Percentiles rank a stretch among this genome's conserved stretches.
These are phyloP conservation scores for Ypsolopha sequella DNA, from an alignment of 2,888 invertebrate species.

Conservation along the genomic window DNA sequence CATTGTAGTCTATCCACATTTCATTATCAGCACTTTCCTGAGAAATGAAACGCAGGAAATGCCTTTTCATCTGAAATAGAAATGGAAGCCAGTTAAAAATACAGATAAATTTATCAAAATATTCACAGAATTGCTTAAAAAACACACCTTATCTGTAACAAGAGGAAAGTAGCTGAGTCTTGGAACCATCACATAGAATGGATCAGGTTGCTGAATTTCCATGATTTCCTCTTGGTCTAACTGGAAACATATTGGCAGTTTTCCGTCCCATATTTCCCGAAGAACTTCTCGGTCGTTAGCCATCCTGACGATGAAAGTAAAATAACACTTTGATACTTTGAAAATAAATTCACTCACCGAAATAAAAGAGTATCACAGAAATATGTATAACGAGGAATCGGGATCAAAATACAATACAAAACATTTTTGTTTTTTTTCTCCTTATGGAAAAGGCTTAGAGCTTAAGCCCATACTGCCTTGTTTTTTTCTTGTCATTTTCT, in stretches of 20 bases:
- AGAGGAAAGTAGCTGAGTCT: conserved; percentile 94
- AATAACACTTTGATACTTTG: too few species aligned
- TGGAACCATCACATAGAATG: conserved; percentile 94
- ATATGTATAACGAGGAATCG: too few species aligned
- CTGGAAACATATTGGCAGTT: conserved; percentile 93
- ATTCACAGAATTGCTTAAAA: neutral
- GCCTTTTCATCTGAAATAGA: conserved; percentile 80
- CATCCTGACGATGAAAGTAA: conserved; percentile 61
- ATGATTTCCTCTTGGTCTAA: conserved; percentile 90
- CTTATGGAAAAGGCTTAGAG: too few species aligned
- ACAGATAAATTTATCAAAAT: conserved; percentile 1
- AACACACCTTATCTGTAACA: conserved; percentile 90
- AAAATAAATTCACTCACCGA: too few species aligned
- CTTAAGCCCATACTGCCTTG: too few species aligned
- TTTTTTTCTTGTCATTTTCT: too few species aligned
- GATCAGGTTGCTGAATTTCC: conserved; percentile 91
- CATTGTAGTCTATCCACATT: conserved; percentile 96
- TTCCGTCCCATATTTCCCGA: conserved; percentile 96
- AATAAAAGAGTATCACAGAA: too few species aligned
- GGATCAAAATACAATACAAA: too few species aligned
- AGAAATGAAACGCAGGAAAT: conserved; percentile 86
- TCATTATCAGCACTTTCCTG: conserved; percentile 86
- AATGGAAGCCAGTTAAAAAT: neutral
- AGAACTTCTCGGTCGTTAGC: conserved; percentile 96
- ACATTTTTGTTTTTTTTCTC: too few species aligned